A percentile compares a stretch with the other conserved stretches of the same genome.
Evolutionary conservation across 2,113 vertebrate genomes (phyloP).

Genomic region (Cyprinodon tularosa): DNA sequence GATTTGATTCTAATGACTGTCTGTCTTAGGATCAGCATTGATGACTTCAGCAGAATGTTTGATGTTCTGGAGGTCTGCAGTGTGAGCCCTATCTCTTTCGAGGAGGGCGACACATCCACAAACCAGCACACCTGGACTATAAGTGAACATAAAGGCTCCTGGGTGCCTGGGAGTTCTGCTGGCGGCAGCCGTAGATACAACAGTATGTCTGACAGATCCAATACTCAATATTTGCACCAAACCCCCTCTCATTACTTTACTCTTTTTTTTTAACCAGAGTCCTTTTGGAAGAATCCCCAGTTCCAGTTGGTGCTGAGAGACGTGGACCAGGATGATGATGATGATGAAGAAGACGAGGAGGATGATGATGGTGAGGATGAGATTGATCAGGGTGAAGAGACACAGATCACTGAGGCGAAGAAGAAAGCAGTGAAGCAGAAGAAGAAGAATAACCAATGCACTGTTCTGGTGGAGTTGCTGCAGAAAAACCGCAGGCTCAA

Average conservation of each 20-base stretch:
- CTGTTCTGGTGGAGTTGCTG: slow-evolving; percentile 79
- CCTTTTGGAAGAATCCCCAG: slow-evolving; percentile 84
- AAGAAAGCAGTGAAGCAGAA: slow-evolving; percentile 50
- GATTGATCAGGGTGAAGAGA: slow-evolving; percentile 31
- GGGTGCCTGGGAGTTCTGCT: slow-evolving; percentile 76
- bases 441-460: slow-evolving; percentile 70
- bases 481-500: slow-evolving; percentile 79
- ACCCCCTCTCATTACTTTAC: neutral
- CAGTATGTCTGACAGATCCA: slow-evolving; percentile 46
- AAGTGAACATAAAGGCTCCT: slow-evolving; percentile 75
- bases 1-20: neutral
- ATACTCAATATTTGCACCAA: neutral
- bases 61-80: slow-evolving; percentile 80
- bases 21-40: slow-evolving; percentile 75
- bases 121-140: slow-evolving; percentile 63
- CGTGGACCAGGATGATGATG: slow-evolving; percentile 56
- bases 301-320: slow-evolving; percentile 74
- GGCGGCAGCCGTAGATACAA: slow-evolving; percentile 76
- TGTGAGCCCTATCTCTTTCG: slow-evolving; percentile 72
- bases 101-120: slow-evolving; percentile 22
- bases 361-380: slow-evolving; percentile 48
- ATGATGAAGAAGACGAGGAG: slow-evolving; percentile 48
- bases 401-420: slow-evolving; percentile 27
- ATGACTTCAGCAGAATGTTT: slow-evolving; percentile 76
- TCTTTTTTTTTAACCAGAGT: slow-evolving; percentile 45